Evolutionary conservation across 2,888 invertebrate species (phyloP).

Genomic region (Cyaniris semiargus): DNA sequence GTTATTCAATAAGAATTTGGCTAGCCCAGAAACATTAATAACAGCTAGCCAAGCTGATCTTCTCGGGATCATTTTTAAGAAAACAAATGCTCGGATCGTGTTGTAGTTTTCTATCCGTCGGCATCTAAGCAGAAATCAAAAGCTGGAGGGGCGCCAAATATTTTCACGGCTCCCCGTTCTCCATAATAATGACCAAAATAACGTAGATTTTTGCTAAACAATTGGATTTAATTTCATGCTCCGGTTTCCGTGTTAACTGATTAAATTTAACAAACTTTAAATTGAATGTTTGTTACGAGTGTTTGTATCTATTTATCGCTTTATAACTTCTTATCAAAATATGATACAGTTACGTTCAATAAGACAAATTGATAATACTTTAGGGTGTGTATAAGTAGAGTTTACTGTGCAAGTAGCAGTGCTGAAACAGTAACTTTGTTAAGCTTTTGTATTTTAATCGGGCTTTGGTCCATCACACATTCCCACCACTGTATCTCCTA

Average conservation of each 20-base stretch:
- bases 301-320: too few species aligned
- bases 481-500: too few species aligned
- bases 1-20: constrained; percentile 21
- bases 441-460: too few species aligned
- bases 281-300: background rate
- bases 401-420: too few species aligned
- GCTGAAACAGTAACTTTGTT: too few species aligned
- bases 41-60: constrained; percentile 29
- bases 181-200: constrained; percentile 20
- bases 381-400: too few species aligned
- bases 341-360: too few species aligned
- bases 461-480: too few species aligned
- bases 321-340: too few species aligned
- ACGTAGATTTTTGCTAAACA: constrained; percentile 1
- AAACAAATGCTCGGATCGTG: constrained; percentile 27
- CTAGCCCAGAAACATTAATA: constrained; percentile 21
- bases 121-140: constrained; percentile 29
- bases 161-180: background rate
- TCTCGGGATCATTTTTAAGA: constrained; percentile 23
- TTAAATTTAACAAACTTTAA: background rate
- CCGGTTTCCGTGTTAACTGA: background rate
- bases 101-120: constrained; percentile 24
- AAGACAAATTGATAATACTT: too few species aligned
- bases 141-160: constrained; percentile 15
- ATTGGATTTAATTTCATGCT: constrained; percentile 2